These are phyloP conservation scores for Rafetus swinhoei DNA, from an alignment of 2,113 vertebrate genomes.

Conservation along the genomic window DNA sequence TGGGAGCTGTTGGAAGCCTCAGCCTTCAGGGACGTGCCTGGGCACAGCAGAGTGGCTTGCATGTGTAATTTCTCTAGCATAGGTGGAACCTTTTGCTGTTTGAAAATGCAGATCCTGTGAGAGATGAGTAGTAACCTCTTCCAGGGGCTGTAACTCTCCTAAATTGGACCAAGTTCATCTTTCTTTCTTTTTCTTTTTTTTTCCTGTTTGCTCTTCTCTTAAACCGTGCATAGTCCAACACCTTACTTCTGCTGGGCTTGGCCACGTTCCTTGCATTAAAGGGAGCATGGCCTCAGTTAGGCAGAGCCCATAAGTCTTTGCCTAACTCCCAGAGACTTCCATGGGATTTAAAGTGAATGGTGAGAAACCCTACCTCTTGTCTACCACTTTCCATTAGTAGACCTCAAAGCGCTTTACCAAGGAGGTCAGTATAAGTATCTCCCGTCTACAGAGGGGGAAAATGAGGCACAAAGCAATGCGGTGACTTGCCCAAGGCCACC, in stretches of 20 bases:
- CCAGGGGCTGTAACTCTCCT: not conserved
- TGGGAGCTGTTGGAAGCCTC: not conserved
- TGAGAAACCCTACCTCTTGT: no score
- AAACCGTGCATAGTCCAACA: not conserved
- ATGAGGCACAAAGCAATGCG: no score
- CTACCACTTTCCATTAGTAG: no score
- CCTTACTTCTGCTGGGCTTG: not conserved
- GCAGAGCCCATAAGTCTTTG: no score
- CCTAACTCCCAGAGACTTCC: no score
- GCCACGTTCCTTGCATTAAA: not conserved
- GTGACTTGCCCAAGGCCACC: no score
- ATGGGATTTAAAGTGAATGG: no score
- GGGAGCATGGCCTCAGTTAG: not conserved
- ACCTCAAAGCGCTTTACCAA: no score
- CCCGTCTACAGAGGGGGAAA: no score
- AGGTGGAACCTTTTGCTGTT: not conserved
- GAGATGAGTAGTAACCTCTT: not conserved
- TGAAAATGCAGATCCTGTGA: not conserved
- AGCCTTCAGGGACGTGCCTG: no score
- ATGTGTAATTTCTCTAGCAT: not conserved
- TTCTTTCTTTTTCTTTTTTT: no score
- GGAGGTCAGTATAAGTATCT: no score
- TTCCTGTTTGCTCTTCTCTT: not conserved
- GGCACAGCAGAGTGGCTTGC: not conserved
- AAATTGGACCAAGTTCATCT: not conserved